These are phyloP conservation scores for Ascidia mentula DNA, from an alignment of 23 tunicate species.

Conservation along the genomic window DNA sequence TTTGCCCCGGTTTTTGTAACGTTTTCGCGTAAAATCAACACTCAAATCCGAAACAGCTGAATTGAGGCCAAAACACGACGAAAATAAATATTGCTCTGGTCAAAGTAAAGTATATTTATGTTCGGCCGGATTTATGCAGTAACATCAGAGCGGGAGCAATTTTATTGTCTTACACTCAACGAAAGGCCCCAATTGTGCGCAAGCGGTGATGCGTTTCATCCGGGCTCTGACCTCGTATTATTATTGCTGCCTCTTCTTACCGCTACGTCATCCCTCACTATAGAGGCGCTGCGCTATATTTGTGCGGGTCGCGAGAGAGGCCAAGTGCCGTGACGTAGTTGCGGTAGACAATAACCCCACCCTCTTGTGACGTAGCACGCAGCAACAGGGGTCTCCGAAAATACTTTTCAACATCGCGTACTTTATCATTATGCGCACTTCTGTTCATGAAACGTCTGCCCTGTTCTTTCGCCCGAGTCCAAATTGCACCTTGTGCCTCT, in stretches of 20 bases:
- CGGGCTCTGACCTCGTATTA: not conserved
- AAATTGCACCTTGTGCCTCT: too few relatives aligned
- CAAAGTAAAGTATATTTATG: too few relatives aligned
- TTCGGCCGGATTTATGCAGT: too few relatives aligned
- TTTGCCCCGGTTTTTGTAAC: too few relatives aligned
- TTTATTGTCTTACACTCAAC: not conserved
- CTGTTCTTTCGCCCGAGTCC: too few relatives aligned
- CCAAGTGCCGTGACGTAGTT: not conserved
- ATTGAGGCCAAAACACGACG: too few relatives aligned
- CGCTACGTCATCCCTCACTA: not conserved
- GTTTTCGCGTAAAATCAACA: too few relatives aligned
- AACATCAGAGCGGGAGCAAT: too few relatives aligned
- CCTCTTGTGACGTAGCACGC: not conserved
- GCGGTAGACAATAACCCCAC: not conserved
- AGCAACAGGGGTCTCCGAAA: not conserved
- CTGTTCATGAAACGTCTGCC: not conserved
- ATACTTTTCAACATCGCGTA: not conserved
- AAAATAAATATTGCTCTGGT: too few relatives aligned
- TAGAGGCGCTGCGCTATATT: not conserved
- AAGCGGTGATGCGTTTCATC: not conserved
- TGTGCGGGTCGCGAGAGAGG: constrained; percentile 10
- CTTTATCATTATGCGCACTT: too few relatives aligned
- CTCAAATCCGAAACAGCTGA: too few relatives aligned
- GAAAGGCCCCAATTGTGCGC: constrained; percentile 2
- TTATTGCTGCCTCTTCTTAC: not conserved